Evolutionary conservation across 2,888 invertebrate species (phyloP), one percentile per base, ranked within the genome.

Genomic region (Athalia circularis): DNA sequence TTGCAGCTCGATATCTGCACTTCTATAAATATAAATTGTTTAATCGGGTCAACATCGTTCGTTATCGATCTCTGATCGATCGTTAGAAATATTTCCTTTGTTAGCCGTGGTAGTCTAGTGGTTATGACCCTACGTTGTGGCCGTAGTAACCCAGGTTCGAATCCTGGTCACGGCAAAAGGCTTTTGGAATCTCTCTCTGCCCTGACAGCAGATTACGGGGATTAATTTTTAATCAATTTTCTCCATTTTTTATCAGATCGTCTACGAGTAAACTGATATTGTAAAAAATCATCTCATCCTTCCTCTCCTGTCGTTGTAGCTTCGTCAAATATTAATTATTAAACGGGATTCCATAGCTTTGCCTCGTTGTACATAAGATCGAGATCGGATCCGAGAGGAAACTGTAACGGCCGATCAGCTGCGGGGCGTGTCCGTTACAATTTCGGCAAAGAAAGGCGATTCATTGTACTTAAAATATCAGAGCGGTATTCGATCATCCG

Each of bases 111-210:
- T 89, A 88, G 88, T 89, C 89, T 89, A 88, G 87, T 88, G 87
- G 87, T 89, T 87, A 89, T 88, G 90, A 90, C 90, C 89, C 89
- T 89, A 90, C 90, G 90, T 90, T 90, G 90, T 90, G 90, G 90
- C 90, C 90, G 90, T 90, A 89, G 90, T 88, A 90, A 90, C 90
- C 90, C 90, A 90, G 90, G 90, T 90, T 90, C 89, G 89, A 90
- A 90, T 90, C 90, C 90, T 90, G 90, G 90, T 90, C 90, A 90
- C 88, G 90, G 89, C 90, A 90, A 87, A 54, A 54, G 68, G 13
- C 15, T 15, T 47, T 65, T 52, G 4, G 29, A 9, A 5, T 29
- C 29, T 29, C 2, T 29, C 29, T 29, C 29, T 29, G 29, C 29
- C 29, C 29, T 29, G 29, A 29, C 29, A 29, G 29, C 29, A 29